A percentile compares a stretch with the other conserved stretches of the same genome.
Conservation (phyloP, 2,113 vertebrate species). For the Todiramphus saurophagus region DNA sequence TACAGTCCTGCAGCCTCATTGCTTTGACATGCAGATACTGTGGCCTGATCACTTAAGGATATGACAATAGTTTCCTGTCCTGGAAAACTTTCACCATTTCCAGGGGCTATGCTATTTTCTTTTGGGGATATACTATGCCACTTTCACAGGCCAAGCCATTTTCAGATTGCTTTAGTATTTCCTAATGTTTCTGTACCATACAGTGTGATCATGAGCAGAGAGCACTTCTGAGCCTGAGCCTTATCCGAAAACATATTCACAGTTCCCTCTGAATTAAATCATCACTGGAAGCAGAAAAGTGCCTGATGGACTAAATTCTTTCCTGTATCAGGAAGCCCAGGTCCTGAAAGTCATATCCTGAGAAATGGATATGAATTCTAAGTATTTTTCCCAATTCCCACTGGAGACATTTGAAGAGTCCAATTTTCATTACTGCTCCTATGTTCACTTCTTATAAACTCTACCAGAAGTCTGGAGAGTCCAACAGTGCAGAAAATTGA, state of each 20-base stretch:
- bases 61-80: neutral
- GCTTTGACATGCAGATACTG: neutral
- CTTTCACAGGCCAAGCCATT: neutral
- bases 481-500: neutral
- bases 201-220: neutral
- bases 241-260: neutral
- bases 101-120: rapidly evolving
- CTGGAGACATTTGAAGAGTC: neutral
- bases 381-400: neutral
- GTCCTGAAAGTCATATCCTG: neutral
- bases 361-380: neutral
- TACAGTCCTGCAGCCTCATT: rapidly evolving
- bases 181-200: neutral
- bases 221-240: neutral
- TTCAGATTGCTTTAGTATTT: neutral
- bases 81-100: neutral
- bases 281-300: neutral
- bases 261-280: neutral
- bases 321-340: neutral
- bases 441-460: neutral
- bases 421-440: neutral
- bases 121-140: too few species aligned
- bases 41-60: rapidly evolving
- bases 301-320: neutral
- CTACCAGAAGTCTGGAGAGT: neutral